These are phyloP conservation scores for Drosophila lini DNA, from an alignment of 1,140 invertebrate genomes.

Conservation along the genomic window DNA sequence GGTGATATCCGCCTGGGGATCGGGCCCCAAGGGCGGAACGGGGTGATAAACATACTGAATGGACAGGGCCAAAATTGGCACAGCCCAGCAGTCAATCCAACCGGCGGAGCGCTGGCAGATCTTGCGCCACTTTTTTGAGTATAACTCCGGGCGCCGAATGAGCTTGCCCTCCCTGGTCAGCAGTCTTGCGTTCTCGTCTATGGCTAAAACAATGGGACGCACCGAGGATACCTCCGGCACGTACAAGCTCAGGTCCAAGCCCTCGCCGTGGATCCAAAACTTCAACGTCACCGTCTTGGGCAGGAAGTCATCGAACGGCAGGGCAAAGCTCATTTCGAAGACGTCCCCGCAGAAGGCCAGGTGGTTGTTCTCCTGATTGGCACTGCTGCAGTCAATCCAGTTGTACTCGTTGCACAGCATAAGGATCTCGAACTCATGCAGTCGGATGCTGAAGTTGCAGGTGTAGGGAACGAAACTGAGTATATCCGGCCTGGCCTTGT, in stretches of 20 bases:
- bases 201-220: slow-evolving; percentile 91
- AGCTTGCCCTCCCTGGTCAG: slow-evolving; percentile 90
- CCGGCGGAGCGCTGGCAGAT: slow-evolving; percentile 90
- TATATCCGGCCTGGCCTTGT: slow-evolving; percentile 94
- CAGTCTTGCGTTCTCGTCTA: slow-evolving; percentile 95
- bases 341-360: slow-evolving; percentile 96
- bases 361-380: slow-evolving; percentile 97
- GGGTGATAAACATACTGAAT: slow-evolving; percentile 97
- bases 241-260: slow-evolving; percentile 94
- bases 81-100: slow-evolving; percentile 98
- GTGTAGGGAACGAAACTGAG: slow-evolving; percentile 98
- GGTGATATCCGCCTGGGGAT: slow-evolving; percentile 95
- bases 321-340: slow-evolving; percentile 95
- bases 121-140: slow-evolving; percentile 93
- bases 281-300: slow-evolving; percentile 93
- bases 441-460: slow-evolving; percentile 94
- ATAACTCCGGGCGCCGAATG: slow-evolving; percentile 86
- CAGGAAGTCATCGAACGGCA: slow-evolving; percentile 96
- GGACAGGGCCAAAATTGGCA: slow-evolving; percentile 95
- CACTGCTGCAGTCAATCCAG: slow-evolving; percentile 99
- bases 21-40: slow-evolving; percentile 92
- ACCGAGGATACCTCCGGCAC: slow-evolving; percentile 96
- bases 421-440: slow-evolving; percentile 98
- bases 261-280: slow-evolving; percentile 97
- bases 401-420: slow-evolving; percentile 98